These are phyloP conservation scores for Geophilus truncorum DNA, from an alignment of 2,888 invertebrate species.

Conservation along the genomic window DNA sequence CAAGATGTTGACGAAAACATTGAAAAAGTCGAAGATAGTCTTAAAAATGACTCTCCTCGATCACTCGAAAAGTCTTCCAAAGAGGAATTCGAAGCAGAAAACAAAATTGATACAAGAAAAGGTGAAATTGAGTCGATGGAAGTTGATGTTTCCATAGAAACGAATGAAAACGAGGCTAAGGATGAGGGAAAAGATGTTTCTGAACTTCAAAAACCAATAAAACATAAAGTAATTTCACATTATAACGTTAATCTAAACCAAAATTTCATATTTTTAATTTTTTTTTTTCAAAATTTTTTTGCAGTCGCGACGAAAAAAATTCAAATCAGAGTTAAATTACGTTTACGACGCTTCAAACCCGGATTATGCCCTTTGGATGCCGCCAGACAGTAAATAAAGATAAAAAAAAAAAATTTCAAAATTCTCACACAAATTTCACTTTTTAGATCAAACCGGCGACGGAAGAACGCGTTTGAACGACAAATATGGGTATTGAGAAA, in stretches of 20 bases:
- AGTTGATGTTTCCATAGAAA: not conserved
- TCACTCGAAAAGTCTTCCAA: no score
- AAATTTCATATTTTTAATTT: not conserved
- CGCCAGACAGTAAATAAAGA: constrained; percentile 55
- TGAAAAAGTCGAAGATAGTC: not conserved
- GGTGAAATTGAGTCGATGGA: not conserved
- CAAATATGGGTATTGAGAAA: no score
- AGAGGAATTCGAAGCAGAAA: not conserved
- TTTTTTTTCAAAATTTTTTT: not conserved
- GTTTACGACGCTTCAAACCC: constrained; percentile 45
- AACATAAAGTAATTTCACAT: not conserved
- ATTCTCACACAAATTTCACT: no score
- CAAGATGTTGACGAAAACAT: not conserved
- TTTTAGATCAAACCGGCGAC: no score
- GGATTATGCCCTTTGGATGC: constrained; percentile 72
- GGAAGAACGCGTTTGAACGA: no score
- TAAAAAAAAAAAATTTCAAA: no score
- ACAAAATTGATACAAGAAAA: not conserved
- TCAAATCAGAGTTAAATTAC: constrained; percentile 31
- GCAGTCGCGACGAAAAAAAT: not conserved
- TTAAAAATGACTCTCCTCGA: no score
- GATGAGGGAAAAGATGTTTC: not conserved
- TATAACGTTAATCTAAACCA: not conserved
- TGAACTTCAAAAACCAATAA: not conserved
- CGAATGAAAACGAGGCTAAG: not conserved